Conservation (phyloP, 2,113 vertebrate genomes). For the Forbesichthys agassizii region DNA sequence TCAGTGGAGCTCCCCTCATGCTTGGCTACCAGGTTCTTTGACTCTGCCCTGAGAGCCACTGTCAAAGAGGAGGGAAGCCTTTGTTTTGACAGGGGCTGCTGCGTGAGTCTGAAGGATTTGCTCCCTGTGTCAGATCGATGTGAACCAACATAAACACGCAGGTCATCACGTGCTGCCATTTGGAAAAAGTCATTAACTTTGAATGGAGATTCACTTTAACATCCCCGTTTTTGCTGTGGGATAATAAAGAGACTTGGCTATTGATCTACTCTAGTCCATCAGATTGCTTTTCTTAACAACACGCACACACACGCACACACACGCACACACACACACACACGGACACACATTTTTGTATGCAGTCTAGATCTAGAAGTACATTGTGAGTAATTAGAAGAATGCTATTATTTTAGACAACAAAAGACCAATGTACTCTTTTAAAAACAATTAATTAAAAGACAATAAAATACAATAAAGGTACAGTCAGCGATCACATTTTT, state of each 20-base stretch:
- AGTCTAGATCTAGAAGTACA: too few relatives aligned
- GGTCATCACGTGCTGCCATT: constrained; percentile 48
- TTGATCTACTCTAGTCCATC: constrained; percentile 66
- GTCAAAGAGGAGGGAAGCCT: constrained; percentile 37
- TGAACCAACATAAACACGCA: constrained; percentile 50
- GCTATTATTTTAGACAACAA: too few relatives aligned
- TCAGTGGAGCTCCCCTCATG: constrained; percentile 21
- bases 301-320: background rate
- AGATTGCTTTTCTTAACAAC: constrained; percentile 52
- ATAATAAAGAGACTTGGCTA: constrained; percentile 64
- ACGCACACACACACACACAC: constrained; percentile 23
- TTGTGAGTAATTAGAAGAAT: too few relatives aligned
- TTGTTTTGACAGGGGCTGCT: constrained; percentile 43
- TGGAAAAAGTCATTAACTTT: constrained; percentile 59
- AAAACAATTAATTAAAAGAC: too few relatives aligned
- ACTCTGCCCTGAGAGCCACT: constrained; percentile 21
- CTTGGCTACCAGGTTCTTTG: constrained; percentile 24
- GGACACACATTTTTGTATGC: background rate
- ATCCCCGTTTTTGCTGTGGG: constrained; percentile 51
- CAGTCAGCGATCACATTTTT: too few relatives aligned
- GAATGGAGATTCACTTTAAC: constrained; percentile 52
- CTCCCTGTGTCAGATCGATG: constrained; percentile 50
- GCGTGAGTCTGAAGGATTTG: constrained; percentile 32
- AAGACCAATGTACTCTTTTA: too few relatives aligned
- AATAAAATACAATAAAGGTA: too few relatives aligned